Conservation (phyloP, 2,888 invertebrate species). For the Diarsia rubi region DNA sequence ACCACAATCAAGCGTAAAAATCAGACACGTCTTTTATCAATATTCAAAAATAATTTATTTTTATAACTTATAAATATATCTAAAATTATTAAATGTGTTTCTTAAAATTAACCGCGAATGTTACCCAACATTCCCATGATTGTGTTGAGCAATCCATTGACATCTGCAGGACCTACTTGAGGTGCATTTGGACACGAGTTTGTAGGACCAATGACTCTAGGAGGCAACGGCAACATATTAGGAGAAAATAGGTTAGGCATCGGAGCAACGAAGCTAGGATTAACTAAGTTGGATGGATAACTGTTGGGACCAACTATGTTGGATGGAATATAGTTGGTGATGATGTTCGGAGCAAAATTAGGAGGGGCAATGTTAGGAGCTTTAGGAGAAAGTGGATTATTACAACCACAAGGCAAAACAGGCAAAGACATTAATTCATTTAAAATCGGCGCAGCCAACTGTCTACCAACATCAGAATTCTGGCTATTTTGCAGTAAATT, state of each 20-base stretch:
- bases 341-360: conserved; percentile 39
- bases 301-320: conserved; percentile 49
- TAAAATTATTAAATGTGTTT: background rate
- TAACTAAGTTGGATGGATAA: conserved; percentile 38
- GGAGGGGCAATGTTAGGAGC: conserved; percentile 45
- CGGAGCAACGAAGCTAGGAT: conserved; percentile 41
- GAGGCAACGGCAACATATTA: conserved; percentile 20
- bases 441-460: conserved; percentile 75
- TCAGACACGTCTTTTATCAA: background rate
- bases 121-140: conserved; percentile 58
- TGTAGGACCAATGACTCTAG: conserved; percentile 26
- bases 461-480: conserved; percentile 72
- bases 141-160: conserved; percentile 48
- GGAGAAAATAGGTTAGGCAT: conserved; percentile 32
- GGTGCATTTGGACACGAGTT: conserved; percentile 32
- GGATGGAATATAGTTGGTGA: conserved; percentile 50
- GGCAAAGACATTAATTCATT: conserved; percentile 75
- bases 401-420: conserved; percentile 71
- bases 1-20: too few species aligned
- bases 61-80: conserved; percentile 3
- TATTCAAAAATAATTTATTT: conserved; percentile 44
- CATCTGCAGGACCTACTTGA: conserved; percentile 32
- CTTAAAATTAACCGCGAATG: conserved; percentile 32
- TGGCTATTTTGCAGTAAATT: conserved; percentile 78
- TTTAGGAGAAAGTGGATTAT: conserved; percentile 68